Evolutionary conservation across 2,113 vertebrate species (phyloP), one percentile per base, ranked within the genome.

Genomic region (Zapus hudsonius): DNA sequence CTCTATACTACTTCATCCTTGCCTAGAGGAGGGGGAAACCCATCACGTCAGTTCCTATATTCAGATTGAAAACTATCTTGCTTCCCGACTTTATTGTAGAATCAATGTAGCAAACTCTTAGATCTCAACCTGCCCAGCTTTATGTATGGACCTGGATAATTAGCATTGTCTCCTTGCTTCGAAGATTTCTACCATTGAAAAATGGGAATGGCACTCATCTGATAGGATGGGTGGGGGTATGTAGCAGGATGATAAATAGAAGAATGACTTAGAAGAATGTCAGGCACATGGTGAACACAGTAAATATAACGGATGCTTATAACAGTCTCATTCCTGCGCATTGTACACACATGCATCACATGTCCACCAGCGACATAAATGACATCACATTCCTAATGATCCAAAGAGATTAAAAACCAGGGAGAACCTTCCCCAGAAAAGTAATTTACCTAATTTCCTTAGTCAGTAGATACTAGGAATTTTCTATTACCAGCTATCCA

Each of bases 381-480:
- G 61, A 85, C 27, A 81, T 89, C 61, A 82, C 22, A 84, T 31
- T 72, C 19, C 63, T 47, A 87, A 40, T n/a, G 27, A 81, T 52
- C 3, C 10, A 69, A n/a, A 72, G 38, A 89, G n/a, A 67, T 33
- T 33, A 74, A 76, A 19, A 89, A 79, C 40, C 16, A 87, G 84
- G 40, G 23, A 75, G 3, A 64, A 93, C 44, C 25, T 3, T 15
- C 25, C 10, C 27, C 7, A 23, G 31, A 25, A 92, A 89, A 73
- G 22, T 36, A 11, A 81, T 52, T 80, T 91, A n/a, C 31, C 73
- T 84, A 63, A 81, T 90, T 93, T 96, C 38, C 16, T 9, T 9
- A 83, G 66, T 64, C 29, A 25, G 33, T 17, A 76, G 12, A 31
- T 73, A 87, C 40, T 59, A 78, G 64, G 42, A 66, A 57, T 22